Percentiles rank a stretch among this genome's conserved stretches.
phyloP scores from a whole-genome alignment of 2,113 vertebrate species.

The Xiphophorus maculatus region DNA sequence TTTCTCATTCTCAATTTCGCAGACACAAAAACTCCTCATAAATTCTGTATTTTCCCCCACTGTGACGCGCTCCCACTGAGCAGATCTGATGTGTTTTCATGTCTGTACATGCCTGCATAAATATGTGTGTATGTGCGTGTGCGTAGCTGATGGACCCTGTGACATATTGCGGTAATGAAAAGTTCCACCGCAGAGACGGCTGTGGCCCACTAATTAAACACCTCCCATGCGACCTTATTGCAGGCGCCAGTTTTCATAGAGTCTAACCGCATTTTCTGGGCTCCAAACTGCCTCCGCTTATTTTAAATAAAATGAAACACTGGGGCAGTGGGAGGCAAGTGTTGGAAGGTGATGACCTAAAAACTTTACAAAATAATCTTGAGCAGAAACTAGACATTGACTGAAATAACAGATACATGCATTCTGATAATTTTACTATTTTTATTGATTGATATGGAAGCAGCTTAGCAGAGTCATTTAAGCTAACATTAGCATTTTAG shows the following conservation, averaged over 20 bases:
- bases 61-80: neutral
- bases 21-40: neutral
- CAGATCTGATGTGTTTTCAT: conserved; percentile 8
- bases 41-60: neutral
- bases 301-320: conserved; percentile 54
- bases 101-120: conserved; percentile 7
- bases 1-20: conserved; percentile 9
- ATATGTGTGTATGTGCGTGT: conserved; percentile 5
- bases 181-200: conserved; percentile 72
- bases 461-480: too few species aligned
- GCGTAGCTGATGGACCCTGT: conserved; percentile 67
- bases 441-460: neutral
- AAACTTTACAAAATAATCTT: conserved; percentile 62
- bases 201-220: conserved; percentile 83
- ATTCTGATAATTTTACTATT: neutral
- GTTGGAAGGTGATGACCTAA: conserved; percentile 71
- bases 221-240: conserved; percentile 79
- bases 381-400: conserved; percentile 49
- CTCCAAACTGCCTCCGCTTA: conserved; percentile 71
- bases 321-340: neutral
- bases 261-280: conserved; percentile 58
- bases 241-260: conserved; percentile 71
- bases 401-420: conserved; percentile 18
- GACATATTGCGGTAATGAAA: conserved; percentile 85
- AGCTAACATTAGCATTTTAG: too few species aligned